Conservation (phyloP, 2,113 vertebrate genomes). For the Sturnira hondurensis region DNA sequence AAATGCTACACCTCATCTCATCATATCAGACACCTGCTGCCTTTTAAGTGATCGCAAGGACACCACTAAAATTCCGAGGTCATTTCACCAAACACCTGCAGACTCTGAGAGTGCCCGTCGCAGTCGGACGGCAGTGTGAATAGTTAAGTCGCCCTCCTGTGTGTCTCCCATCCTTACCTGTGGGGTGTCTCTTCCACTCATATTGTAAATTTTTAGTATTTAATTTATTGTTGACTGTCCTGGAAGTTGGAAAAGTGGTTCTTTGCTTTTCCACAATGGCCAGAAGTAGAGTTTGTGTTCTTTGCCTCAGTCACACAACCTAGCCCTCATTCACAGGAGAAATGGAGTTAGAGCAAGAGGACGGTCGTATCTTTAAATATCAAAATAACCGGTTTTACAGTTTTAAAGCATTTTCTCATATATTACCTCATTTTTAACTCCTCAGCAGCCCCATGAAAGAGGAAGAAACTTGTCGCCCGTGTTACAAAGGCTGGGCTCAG, state of each 20-base stretch:
- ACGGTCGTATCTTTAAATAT: neutral
- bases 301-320: neutral
- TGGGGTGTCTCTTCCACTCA: neutral
- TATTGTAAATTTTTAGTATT: neutral
- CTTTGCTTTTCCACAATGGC: neutral
- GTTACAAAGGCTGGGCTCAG: neutral
- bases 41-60: neutral
- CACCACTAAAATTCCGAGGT: neutral
- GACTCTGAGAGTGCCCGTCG: neutral
- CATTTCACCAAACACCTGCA: neutral
- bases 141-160: neutral
- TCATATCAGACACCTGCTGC: neutral
- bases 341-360: neutral
- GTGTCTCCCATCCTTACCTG: neutral
- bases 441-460: neutral
- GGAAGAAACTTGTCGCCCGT: neutral
- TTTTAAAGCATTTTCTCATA: neutral
- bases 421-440: neutral
- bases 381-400: neutral
- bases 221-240: neutral
- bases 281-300: neutral
- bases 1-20: neutral
- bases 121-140: neutral
- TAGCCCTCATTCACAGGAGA: neutral
- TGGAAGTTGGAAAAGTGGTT: constrained; percentile 14